phyloP scores from a whole-genome alignment of 2,888 invertebrate genomes.

The Pristionchus fissidentatus region DNA sequence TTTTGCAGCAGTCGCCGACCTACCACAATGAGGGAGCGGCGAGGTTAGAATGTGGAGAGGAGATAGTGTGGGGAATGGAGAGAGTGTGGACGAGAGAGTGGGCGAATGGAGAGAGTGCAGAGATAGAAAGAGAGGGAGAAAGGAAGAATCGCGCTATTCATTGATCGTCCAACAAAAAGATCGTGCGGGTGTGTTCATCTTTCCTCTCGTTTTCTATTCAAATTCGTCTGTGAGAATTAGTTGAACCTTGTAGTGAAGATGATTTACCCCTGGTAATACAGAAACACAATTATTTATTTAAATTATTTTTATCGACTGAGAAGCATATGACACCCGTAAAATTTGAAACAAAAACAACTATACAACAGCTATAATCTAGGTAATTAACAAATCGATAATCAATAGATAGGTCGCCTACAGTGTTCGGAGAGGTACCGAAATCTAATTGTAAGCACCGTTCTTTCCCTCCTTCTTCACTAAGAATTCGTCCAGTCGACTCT shows the following conservation, averaged over 20 bases:
- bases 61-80: not conserved
- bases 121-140: not conserved
- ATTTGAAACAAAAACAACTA: not conserved
- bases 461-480: constrained; percentile 9
- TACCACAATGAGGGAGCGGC: not conserved
- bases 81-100: not conserved
- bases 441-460: not conserved
- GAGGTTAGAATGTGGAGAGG: not conserved
- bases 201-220: constrained; percentile 24
- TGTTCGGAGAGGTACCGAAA: not conserved
- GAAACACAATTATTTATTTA: too few relatives aligned
- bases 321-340: constrained; percentile 4
- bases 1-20: not conserved
- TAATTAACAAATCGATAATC: not conserved
- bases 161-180: not conserved
- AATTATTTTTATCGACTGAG: too few relatives aligned
- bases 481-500: constrained; percentile 22
- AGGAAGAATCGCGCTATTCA: not conserved
- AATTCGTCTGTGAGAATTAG: constrained; percentile 2
- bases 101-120: not conserved
- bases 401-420: not conserved
- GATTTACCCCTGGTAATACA: too few relatives aligned
- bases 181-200: constrained; percentile 15
- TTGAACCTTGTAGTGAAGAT: not conserved
- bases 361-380: constrained; percentile 22